phyloP scores from a whole-genome alignment of 2,113 vertebrate species.

The Dicentrarchus labrax region DNA sequence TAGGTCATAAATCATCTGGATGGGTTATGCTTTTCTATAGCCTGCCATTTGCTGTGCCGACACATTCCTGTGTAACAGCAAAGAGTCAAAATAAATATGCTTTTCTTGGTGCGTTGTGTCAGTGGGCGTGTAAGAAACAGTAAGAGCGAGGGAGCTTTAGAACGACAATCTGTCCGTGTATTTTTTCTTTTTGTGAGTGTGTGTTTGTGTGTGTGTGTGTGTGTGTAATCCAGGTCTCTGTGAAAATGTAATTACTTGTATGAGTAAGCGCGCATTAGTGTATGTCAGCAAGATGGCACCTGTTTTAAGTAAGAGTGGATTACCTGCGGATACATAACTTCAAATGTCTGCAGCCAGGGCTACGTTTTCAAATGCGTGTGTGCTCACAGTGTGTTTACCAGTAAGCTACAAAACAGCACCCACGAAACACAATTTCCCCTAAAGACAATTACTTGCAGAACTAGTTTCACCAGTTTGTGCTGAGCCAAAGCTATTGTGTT shows the following conservation, averaged over 20 bases:
- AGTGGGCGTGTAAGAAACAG: constrained; percentile 68
- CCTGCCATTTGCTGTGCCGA: constrained; percentile 78
- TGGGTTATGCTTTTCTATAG: constrained; percentile 67
- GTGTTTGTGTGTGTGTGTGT: constrained; percentile 4
- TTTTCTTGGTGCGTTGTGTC: constrained; percentile 70
- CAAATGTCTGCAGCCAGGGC: constrained; percentile 59
- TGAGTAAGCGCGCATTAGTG: constrained; percentile 79
- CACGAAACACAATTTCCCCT: constrained; percentile 54
- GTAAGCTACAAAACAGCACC: constrained; percentile 22
- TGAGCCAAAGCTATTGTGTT: constrained; percentile 55
- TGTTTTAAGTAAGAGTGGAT: constrained; percentile 77
- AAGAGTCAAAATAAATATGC: constrained; percentile 79
- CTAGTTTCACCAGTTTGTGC: constrained; percentile 72
- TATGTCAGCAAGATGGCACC: constrained; percentile 74
- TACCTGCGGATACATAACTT: constrained; percentile 68
- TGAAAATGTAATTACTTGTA: constrained; percentile 82
- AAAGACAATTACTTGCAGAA: constrained; percentile 68
- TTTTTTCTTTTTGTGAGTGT: background rate
- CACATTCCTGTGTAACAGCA: constrained; percentile 74
- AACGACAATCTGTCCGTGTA: constrained; percentile 55
- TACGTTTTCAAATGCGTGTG: background rate
- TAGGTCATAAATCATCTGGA: constrained; percentile 77
- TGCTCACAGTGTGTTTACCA: constrained; percentile 16
- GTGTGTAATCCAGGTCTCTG: constrained; percentile 69
- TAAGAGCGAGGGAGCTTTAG: constrained; percentile 45